Evolutionary conservation across 2,888 invertebrate species (phyloP).

Genomic region (Lutraria lutraria): DNA sequence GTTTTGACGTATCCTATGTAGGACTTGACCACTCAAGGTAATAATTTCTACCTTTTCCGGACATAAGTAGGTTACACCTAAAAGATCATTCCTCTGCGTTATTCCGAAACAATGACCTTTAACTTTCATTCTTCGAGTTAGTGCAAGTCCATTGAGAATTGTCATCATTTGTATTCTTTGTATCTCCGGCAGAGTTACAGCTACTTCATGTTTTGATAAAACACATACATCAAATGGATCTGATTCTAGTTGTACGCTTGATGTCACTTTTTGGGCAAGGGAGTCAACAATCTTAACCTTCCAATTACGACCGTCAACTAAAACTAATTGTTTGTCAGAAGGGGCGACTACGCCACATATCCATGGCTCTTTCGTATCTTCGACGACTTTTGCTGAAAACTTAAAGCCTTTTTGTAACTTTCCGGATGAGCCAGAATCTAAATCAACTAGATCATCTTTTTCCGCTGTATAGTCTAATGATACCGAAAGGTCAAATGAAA

Average conservation of each 20-base stretch:
- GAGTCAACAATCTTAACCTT: constrained; percentile 11
- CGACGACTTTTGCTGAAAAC: not conserved
- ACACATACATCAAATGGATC: constrained; percentile 27
- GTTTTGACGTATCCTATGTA: constrained; percentile 20
- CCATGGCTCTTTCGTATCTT: constrained; percentile 11
- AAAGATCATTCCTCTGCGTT: constrained; percentile 7
- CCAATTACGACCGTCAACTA: constrained; percentile 24
- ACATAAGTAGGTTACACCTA: constrained; percentile 27
- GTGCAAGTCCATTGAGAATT: constrained; percentile 24
- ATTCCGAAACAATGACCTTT: constrained; percentile 40
- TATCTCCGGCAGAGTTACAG: constrained; percentile 23
- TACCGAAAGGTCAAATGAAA: not conserved
- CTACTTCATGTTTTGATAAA: constrained; percentile 32
- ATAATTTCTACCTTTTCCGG: constrained; percentile 36
- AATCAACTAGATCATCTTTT: not conserved
- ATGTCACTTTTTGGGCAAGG: not conserved
- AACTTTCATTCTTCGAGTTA: constrained; percentile 27
- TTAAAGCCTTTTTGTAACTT: not conserved
- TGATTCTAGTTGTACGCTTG: not conserved
- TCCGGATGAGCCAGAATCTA: not conserved
- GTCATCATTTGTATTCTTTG: constrained; percentile 23
- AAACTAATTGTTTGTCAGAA: not conserved
- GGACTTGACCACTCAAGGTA: not conserved
- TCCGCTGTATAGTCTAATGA: not conserved
- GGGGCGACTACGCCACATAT: not conserved